These are phyloP conservation scores for Chrysochloris asiatica DNA, from an alignment of 2,113 vertebrate genomes.

Conservation along the genomic window DNA sequence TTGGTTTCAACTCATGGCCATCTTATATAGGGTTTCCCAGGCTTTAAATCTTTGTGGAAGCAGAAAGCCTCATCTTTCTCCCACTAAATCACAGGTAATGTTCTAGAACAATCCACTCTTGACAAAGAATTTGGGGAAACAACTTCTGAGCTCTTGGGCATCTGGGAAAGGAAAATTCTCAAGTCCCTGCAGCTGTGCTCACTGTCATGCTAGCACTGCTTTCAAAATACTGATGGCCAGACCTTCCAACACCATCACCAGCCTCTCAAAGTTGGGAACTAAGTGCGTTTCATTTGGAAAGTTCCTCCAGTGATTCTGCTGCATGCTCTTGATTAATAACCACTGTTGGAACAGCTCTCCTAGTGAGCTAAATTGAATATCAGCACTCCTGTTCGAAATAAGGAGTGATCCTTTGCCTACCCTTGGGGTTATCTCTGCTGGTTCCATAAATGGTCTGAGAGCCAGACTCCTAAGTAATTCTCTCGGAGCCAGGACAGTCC, in stretches of 20 bases:
- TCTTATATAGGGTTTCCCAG: too few relatives aligned
- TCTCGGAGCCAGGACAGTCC: accelerated
- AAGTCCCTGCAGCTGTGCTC: accelerated
- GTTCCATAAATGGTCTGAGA: accelerated
- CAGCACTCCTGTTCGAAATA: not conserved
- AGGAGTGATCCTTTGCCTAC: not conserved
- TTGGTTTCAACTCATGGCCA: too few relatives aligned
- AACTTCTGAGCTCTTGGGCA: not conserved
- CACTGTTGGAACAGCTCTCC: not conserved
- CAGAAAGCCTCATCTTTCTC: too few relatives aligned
- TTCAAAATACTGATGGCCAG: not conserved
- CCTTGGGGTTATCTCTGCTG: not conserved
- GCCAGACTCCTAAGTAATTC: accelerated
- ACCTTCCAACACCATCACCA: not conserved
- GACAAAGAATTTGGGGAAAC: not conserved
- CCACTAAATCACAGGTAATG: not conserved
- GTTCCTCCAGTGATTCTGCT: not conserved
- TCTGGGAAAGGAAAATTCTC: not conserved
- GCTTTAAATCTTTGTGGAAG: too few relatives aligned
- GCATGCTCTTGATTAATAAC: not conserved
- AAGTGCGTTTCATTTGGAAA: too few relatives aligned
- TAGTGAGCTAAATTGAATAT: not conserved
- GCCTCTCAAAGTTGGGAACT: not conserved
- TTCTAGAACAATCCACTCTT: not conserved
- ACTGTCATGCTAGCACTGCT: accelerated